Conservation (phyloP, 2,888 invertebrate genomes). For the Lucinisca nassula region DNA sequence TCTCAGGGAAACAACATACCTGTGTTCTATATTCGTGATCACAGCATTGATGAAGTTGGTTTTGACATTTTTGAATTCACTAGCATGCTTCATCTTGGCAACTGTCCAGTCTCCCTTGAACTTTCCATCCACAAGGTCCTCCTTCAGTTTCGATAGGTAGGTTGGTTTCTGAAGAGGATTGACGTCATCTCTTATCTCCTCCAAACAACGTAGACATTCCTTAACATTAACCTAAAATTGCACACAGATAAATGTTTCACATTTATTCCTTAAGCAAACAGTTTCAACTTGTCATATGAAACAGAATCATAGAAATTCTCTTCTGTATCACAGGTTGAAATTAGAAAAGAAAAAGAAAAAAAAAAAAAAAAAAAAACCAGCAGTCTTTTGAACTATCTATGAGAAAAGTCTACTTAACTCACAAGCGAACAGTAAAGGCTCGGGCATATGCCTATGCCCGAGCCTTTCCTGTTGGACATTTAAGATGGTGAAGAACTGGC, state of each 20-base stretch:
- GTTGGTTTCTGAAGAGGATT: not conserved
- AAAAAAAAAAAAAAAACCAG: too few relatives aligned
- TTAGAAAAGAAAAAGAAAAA: too few relatives aligned
- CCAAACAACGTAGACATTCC: slow-evolving; percentile 18
- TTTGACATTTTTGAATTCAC: not conserved
- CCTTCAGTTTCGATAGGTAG: slow-evolving; percentile 1
- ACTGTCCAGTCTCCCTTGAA: slow-evolving; percentile 40
- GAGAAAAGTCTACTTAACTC: too few relatives aligned
- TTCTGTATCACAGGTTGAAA: too few relatives aligned
- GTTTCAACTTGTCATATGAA: too few relatives aligned
- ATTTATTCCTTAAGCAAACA: not conserved
- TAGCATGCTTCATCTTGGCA: not conserved
- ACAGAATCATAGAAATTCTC: too few relatives aligned
- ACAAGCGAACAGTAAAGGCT: too few relatives aligned
- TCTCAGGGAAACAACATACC: slow-evolving; percentile 15
- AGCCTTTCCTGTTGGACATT: too few relatives aligned
- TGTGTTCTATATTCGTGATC: slow-evolving; percentile 33
- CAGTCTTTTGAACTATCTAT: too few relatives aligned
- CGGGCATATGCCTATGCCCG: too few relatives aligned
- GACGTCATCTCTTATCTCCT: slow-evolving; percentile 14
- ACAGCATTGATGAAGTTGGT: slow-evolving; percentile 37
- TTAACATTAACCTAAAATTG: not conserved
- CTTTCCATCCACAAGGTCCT: slow-evolving; percentile 36
- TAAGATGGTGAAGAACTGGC: too few relatives aligned
- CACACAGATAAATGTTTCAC: not conserved